Conservation (phyloP, 1,140 invertebrate species). For the Tetraneura akinire region DNA sequence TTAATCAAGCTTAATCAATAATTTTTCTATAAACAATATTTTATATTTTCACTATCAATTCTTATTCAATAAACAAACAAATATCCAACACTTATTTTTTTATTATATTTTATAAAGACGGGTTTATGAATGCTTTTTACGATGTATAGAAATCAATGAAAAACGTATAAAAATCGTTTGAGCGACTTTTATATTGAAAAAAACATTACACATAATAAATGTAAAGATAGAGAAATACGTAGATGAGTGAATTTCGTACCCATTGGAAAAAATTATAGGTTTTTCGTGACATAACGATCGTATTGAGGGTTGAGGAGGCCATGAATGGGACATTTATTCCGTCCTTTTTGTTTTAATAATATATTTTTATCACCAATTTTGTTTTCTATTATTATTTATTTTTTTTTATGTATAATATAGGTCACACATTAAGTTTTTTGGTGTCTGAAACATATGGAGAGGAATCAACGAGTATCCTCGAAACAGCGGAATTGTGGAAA, state of each 20-base stretch:
- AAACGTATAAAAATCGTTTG: not conserved
- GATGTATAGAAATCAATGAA: not conserved
- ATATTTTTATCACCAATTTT: not conserved
- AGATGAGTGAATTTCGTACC: not conserved
- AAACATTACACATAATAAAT: slow-evolving; percentile 4
- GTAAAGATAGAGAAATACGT: not conserved
- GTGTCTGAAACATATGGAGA: slow-evolving; percentile 91
- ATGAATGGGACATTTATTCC: not conserved
- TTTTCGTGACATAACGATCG: slow-evolving; percentile 5
- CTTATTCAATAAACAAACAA: not conserved
- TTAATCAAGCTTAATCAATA: too few relatives aligned
- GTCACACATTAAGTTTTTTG: not conserved
- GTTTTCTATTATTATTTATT: not conserved
- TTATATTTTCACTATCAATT: too few relatives aligned
- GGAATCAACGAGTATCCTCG: slow-evolving; percentile 80
- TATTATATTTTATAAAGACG: not conserved
- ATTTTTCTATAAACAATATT: too few relatives aligned
- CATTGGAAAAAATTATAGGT: not conserved
- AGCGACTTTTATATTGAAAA: not conserved
- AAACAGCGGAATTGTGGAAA: slow-evolving; percentile 84
- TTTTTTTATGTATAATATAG: not conserved
- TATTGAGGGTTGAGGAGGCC: not conserved
- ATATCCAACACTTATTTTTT: not conserved
- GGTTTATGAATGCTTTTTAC: slow-evolving; percentile 2
- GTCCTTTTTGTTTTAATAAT: not conserved